A percentile compares a stretch with the other conserved stretches of the same genome.
Conservation (phyloP, 2,113 vertebrate genomes). For the Eretmochelys imbricata region DNA sequence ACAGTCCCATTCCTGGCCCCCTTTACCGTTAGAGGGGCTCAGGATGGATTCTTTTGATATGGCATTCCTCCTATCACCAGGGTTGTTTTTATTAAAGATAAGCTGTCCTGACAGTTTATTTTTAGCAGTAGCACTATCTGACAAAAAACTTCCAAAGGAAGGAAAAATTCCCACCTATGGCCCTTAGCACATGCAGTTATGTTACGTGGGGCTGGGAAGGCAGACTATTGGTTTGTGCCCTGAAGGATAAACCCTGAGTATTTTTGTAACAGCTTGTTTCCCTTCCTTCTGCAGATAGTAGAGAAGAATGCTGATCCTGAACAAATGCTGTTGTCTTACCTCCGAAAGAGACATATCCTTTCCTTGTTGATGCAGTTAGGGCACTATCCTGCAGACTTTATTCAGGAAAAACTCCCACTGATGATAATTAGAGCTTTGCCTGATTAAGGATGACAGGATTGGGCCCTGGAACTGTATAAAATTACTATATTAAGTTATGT, state of each 20-base stretch:
- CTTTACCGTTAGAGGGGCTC: background rate
- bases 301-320: slow-evolving; percentile 85
- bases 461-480: background rate
- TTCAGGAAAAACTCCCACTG: background rate
- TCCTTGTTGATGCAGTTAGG: background rate
- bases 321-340: slow-evolving; percentile 81
- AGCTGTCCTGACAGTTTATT: background rate
- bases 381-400: background rate
- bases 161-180: fast-evolving
- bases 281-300: slow-evolving; percentile 68
- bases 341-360: slow-evolving; percentile 85
- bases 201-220: background rate
- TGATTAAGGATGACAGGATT: background rate
- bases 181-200: background rate
- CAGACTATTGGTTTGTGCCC: background rate
- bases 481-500: background rate
- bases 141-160: background rate
- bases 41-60: background rate
- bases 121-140: fast-evolving
- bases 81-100: slow-evolving; percentile 35
- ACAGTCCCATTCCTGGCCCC: background rate
- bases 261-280: background rate
- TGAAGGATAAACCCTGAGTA: background rate
- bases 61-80: background rate
- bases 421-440: background rate